These are phyloP conservation scores for Cirrhinus molitorella DNA, from an alignment of 2,797 vertebrate species.

Conservation along the genomic window DNA sequence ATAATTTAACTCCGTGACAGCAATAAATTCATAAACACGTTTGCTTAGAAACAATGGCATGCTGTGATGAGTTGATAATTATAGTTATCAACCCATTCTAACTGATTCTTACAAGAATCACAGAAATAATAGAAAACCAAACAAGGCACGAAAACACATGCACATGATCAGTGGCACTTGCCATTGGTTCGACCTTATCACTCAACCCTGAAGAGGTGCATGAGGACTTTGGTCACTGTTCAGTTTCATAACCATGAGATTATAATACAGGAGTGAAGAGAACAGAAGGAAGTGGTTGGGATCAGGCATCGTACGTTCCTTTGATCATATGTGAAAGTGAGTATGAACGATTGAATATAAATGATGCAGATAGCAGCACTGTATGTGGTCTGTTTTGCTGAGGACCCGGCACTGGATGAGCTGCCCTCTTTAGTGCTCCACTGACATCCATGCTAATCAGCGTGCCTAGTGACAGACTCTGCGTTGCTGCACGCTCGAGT, in stretches of 20 bases:
- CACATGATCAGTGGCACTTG: not conserved
- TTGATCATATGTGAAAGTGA: not conserved
- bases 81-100: conserved; percentile 24
- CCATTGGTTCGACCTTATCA: not conserved
- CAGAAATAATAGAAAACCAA: conserved; percentile 17
- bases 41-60: conserved; percentile 9
- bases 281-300: not conserved
- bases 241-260: not conserved
- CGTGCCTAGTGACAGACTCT: conserved; percentile 36
- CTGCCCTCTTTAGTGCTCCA: conserved; percentile 25
- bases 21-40: conserved; percentile 10
- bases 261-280: not conserved
- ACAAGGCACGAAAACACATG: not conserved
- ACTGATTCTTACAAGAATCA: not conserved
- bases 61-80: conserved; percentile 17
- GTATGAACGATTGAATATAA: not conserved
- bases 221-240: not conserved
- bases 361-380: not conserved
- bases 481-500: conserved; percentile 15
- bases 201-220: not conserved
- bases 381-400: conserved; percentile 12
- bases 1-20: conserved; percentile 2
- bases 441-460: conserved; percentile 49
- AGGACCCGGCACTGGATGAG: conserved; percentile 27
- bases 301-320: not conserved